Conservation (phyloP, 1,140 invertebrate genomes). For the Drosophila neocordata region DNA sequence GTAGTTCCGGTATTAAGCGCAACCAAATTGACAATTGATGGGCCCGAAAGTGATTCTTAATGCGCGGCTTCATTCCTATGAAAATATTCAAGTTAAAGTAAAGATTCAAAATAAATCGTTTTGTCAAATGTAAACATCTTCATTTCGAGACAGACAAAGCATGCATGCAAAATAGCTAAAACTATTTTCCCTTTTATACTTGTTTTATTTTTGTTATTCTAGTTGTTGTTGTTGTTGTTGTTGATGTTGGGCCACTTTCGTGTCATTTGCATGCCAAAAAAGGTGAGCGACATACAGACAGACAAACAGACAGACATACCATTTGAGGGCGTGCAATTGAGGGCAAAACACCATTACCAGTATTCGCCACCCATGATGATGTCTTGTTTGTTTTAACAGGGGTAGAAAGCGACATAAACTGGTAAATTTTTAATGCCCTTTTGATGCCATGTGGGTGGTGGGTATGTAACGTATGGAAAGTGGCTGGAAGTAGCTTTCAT, state of each 20-base stretch:
- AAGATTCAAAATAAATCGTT: slow-evolving; percentile 37
- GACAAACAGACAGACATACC: background rate
- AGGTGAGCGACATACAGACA: slow-evolving; percentile 47
- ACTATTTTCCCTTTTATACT: slow-evolving; percentile 42
- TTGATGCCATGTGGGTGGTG: background rate
- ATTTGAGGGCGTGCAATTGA: slow-evolving; percentile 49
- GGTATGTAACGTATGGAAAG: background rate
- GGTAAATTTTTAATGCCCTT: slow-evolving; percentile 70
- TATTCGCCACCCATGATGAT: slow-evolving; percentile 9
- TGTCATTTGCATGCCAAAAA: slow-evolving; percentile 64
- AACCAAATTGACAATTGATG: slow-evolving; percentile 97
- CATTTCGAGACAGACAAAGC: slow-evolving; percentile 43
- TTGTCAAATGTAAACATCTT: slow-evolving; percentile 51
- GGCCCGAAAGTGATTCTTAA: slow-evolving; percentile 96
- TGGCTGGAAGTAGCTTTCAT: background rate
- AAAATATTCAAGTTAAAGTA: slow-evolving; percentile 20
- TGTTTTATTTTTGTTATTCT: background rate
- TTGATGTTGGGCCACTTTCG: slow-evolving; percentile 47
- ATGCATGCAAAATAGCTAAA: slow-evolving; percentile 63
- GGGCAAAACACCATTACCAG: slow-evolving; percentile 30
- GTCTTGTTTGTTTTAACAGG: slow-evolving; percentile 63
- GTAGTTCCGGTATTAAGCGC: slow-evolving; percentile 95
- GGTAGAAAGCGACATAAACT: slow-evolving; percentile 58
- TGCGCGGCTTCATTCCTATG: slow-evolving; percentile 92
- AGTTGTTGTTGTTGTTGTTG: slow-evolving; percentile 25